Evolutionary conservation across 2,113 vertebrate genomes (phyloP).

Genomic region (Mustela lutreola): DNA sequence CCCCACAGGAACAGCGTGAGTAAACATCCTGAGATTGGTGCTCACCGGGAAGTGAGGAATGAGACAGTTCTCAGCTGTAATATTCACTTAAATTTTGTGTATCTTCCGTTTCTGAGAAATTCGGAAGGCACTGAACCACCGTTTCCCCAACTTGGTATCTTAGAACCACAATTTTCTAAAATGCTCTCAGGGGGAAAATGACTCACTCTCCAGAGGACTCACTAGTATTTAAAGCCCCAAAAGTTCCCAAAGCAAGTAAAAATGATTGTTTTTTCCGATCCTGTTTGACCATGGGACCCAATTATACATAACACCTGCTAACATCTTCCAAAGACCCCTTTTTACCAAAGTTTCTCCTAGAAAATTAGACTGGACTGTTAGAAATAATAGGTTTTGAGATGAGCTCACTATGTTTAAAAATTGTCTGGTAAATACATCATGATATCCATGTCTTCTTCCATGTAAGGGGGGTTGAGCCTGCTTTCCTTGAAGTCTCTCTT

Average conservation of each 20-base stretch:
- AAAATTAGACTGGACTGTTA: constrained; percentile 25
- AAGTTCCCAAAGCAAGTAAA: neutral
- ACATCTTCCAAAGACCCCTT: constrained; percentile 1
- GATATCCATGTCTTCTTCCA: constrained; percentile 3
- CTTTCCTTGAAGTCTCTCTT: neutral
- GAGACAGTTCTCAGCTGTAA: neutral
- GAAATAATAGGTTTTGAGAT: constrained; percentile 21
- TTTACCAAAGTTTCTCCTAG: neutral
- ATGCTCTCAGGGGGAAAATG: neutral
- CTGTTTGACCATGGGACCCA: neutral
- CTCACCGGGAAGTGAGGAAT: neutral
- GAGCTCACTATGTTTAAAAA: constrained; percentile 1
- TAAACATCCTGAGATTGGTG: neutral
- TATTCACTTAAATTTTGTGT: neutral
- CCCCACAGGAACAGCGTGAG: neutral
- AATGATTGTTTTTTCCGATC: neutral
- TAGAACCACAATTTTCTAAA: neutral
- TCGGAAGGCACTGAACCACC: neutral
- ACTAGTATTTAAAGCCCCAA: neutral
- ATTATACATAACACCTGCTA: neutral
- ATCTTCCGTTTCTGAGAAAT: neutral
- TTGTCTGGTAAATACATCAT: neutral
- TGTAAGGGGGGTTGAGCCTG: neutral
- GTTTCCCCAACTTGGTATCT: neutral
- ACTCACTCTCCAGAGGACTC: neutral